phyloP scores from a whole-genome alignment of 64 coral and sea anemone species.

The Montipora efflorescens region DNA sequence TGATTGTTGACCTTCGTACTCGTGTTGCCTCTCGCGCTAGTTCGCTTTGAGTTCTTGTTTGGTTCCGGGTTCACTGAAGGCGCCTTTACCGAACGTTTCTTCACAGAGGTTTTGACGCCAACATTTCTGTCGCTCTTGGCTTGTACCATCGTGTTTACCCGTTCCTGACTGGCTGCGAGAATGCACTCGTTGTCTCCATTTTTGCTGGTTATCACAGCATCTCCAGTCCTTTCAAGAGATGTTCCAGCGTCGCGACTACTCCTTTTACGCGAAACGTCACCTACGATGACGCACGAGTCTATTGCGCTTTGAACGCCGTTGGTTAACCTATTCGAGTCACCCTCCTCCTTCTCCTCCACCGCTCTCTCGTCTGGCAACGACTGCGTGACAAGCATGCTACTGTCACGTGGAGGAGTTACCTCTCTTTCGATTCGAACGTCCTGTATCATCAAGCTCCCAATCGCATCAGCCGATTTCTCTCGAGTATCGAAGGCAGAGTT shows the following conservation, averaged over 20 bases:
- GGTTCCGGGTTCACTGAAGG: background rate
- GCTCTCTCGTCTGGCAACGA: background rate
- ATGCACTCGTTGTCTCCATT: background rate
- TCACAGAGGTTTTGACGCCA: background rate
- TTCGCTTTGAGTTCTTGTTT: background rate
- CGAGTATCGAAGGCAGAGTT: background rate
- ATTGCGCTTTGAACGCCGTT: too few species aligned
- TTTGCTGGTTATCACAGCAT: background rate
- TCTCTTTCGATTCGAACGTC: background rate
- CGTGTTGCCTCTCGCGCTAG: background rate
- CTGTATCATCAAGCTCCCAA: background rate
- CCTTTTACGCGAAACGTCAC: background rate
- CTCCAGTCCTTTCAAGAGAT: background rate
- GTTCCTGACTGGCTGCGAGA: background rate
- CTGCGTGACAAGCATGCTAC: background rate
- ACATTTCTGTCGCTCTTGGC: conserved; percentile 2
- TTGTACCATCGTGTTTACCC: background rate
- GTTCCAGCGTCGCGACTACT: background rate
- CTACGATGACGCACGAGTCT: background rate
- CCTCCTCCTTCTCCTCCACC: too few species aligned
- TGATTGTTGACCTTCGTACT: background rate
- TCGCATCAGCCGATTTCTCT: background rate
- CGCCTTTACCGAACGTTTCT: background rate
- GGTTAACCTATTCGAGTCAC: background rate
- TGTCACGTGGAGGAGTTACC: background rate